A percentile compares a stretch with the other conserved stretches of the same genome.
phyloP scores from a whole-genome alignment of 1,140 invertebrate species.

The Cyclargus thomasi region DNA sequence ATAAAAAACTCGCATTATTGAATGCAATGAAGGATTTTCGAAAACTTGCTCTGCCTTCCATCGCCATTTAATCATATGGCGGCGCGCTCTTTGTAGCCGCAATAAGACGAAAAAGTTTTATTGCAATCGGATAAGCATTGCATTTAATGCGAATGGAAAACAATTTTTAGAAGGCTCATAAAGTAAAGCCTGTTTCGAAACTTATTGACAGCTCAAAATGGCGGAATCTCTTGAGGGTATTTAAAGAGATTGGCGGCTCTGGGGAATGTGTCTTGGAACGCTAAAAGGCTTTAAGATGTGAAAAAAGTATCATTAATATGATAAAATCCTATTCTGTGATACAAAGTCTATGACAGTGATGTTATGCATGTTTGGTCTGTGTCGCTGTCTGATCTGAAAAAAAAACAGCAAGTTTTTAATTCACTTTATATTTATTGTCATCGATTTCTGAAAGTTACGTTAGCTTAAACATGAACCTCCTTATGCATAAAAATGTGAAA shows the following conservation, averaged over 20 bases:
- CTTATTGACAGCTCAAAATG: not conserved
- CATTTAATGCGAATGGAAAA: not conserved
- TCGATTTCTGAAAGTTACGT: too few species aligned
- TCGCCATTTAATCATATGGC: not conserved
- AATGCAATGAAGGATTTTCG: not conserved
- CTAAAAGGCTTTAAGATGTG: too few species aligned
- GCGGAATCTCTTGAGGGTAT: not conserved
- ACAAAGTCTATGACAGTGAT: too few species aligned
- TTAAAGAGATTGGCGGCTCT: constrained; percentile 1
- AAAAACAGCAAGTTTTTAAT: too few species aligned
- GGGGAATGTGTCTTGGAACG: not conserved
- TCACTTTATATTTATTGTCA: too few species aligned
- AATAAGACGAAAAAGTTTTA: not conserved
- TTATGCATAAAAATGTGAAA: too few species aligned
- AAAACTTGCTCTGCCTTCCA: not conserved
- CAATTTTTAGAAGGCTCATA: not conserved
- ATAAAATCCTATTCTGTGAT: too few species aligned
- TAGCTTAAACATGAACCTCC: too few species aligned
- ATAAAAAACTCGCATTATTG: not conserved
- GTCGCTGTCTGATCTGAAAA: too few species aligned
- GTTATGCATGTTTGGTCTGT: too few species aligned
- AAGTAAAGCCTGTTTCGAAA: not conserved
- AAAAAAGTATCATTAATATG: too few species aligned
- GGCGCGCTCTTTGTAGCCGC: not conserved
- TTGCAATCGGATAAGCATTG: not conserved